Percentiles rank a stretch among this genome's conserved stretches.
Conservation (phyloP, 2,888 invertebrate genomes). For the Teleiodes luculella region DNA sequence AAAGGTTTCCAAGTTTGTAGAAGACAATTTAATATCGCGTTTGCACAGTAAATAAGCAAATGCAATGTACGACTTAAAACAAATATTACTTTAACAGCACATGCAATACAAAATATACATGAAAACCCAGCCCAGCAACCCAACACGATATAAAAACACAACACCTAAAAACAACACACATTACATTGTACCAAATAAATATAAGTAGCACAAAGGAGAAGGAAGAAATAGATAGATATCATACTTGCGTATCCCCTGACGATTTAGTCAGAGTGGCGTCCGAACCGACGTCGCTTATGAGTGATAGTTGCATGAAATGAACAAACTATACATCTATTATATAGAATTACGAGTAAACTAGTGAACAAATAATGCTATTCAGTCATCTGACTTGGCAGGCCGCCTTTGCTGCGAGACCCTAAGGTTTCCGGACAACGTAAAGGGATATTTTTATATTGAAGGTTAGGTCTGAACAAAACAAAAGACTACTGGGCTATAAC, state of each 20-base stretch:
- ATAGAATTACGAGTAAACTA: conserved; percentile 34
- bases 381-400: conserved; percentile 19
- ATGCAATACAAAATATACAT: background rate
- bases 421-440: conserved; percentile 5
- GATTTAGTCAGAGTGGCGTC: conserved; percentile 72
- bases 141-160: conserved; percentile 22
- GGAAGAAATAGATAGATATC: conserved; percentile 49
- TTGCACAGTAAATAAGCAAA: background rate
- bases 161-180: conserved; percentile 35
- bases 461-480: conserved; percentile 4
- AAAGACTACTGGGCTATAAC: conserved; percentile 6
- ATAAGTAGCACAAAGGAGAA: conserved; percentile 25
- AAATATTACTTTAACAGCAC: too few relatives aligned
- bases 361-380: conserved; percentile 20
- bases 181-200: conserved; percentile 18
- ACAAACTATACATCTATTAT: conserved; percentile 77
- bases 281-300: conserved; percentile 75
- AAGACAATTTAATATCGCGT: too few relatives aligned
- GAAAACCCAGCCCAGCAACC: background rate
- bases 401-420: conserved; percentile 5
- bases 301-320: conserved; percentile 78
- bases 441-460: conserved; percentile 1
- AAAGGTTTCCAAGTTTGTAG: too few relatives aligned
- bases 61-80: too few relatives aligned
- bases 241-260: conserved; percentile 74